Evolutionary conservation across 2,888 invertebrate species (phyloP), one percentile per base, ranked within the genome.

Genomic region (Achlya flavicornis): DNA sequence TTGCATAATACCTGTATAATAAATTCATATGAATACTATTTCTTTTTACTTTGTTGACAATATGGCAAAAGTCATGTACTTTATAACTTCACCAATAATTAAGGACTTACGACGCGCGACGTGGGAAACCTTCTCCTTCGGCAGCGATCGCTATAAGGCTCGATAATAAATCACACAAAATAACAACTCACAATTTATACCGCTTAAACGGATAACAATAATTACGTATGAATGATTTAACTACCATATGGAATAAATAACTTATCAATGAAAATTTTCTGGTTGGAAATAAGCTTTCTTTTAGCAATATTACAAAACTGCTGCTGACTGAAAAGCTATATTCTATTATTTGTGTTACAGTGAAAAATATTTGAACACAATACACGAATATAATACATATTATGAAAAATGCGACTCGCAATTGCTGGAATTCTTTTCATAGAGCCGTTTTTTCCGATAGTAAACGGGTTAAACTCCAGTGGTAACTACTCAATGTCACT

Each of bases 141-240:
- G 84, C 87, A 80, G 80, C 81, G 80, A 78, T 73, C 79, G 84
- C 83, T 82, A 83, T 83, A 83, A 82, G 80, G 79, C 70, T 74
- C 77, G 66, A 63, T 67, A 74, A 88, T 91, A 91, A 91, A 90
- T 90, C 89, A 89, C 79, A 71, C 72, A 73, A 73, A 78, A 81
- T 81, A 83, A 84, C 81, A 83, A 79, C 78, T 64, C 64, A 75
- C 83, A 87, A 89, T 89, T 88, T 88, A 89, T 87, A 77, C 75
- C 77, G 77, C 79, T 75, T 84, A 84, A 84, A 84, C 80, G 82
- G 80, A 75, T 76, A 81, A 81, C 83, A 86, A 89, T 84, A 79
- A 75, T 78, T 87, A 89, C 89, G 6, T 38, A 38, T 35, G 38
- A 59, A 35, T 59, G 14, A 32, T 58, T 35, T 35, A 32, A 14